Percentiles rank a stretch among this genome's conserved stretches.
Evolutionary conservation across 2,113 vertebrate species (phyloP).

Genomic region (Caranx ignobilis): DNA sequence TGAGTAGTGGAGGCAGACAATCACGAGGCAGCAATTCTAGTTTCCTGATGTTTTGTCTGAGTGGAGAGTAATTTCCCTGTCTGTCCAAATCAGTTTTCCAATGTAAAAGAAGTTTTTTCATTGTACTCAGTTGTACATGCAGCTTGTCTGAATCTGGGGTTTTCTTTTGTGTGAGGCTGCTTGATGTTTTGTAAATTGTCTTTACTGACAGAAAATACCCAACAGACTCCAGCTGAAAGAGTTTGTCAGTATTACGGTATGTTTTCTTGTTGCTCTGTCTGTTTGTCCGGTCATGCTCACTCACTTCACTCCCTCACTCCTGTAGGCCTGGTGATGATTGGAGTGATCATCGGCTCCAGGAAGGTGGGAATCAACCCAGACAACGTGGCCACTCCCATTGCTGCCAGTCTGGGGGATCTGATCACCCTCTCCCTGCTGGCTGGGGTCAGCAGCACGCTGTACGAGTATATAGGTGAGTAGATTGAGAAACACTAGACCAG

Average conservation of each 20-base stretch:
- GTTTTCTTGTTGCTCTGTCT: background rate
- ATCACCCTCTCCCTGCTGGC: slow-evolving; percentile 95
- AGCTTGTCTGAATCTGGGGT: background rate
- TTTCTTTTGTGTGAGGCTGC: background rate
- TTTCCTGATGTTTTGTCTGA: background rate
- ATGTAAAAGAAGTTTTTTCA: background rate
- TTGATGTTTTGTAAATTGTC: background rate
- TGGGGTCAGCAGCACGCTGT: slow-evolving; percentile 90
- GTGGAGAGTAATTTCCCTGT: background rate
- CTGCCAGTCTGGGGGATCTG: slow-evolving; percentile 96
- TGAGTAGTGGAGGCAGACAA: no score
- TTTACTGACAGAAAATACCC: background rate
- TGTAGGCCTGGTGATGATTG: slow-evolving; percentile 94
- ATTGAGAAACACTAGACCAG: background rate
- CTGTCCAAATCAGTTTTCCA: background rate
- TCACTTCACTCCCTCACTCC: background rate
- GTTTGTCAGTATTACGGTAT: background rate
- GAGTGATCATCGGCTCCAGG: slow-evolving; percentile 91
- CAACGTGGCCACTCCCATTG: slow-evolving; percentile 96
- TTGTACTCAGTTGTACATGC: background rate
- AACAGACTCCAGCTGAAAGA: background rate
- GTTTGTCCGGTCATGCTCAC: background rate
- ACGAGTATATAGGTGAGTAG: slow-evolving; percentile 87
- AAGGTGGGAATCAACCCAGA: slow-evolving; percentile 96
- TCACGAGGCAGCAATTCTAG: no score